Conservation (phyloP, 2,113 vertebrate genomes). For the Tympanuchus pallidicinctus region DNA sequence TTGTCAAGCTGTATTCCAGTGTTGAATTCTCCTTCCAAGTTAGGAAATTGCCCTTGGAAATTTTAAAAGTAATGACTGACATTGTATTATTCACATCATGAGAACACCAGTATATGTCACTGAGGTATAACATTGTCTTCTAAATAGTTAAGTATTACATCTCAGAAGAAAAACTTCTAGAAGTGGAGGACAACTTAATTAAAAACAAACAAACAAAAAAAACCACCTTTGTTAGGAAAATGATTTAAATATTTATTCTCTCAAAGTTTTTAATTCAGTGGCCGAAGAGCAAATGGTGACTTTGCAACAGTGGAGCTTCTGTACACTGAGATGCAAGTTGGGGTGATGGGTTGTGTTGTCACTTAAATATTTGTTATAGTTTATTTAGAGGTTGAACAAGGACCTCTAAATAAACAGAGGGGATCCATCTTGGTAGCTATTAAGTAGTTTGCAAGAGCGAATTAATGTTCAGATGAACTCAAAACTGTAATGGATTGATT, state of each 20-base stretch:
- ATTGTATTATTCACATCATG: not conserved
- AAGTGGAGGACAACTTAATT: not conserved
- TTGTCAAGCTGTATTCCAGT: slow-evolving; percentile 28
- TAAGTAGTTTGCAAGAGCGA: not conserved
- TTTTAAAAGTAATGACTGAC: not conserved
- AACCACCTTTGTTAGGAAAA: not conserved
- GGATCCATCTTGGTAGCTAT: not conserved
- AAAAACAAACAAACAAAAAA: not conserved
- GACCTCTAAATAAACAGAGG: not conserved
- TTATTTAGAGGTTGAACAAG: not conserved
- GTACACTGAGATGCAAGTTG: not conserved
- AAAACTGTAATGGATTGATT: not conserved
- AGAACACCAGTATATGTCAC: not conserved
- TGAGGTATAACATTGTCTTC: not conserved
- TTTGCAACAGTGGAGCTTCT: not conserved
- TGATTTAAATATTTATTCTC: not conserved
- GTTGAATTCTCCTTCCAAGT: slow-evolving; percentile 41
- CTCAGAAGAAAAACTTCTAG: not conserved
- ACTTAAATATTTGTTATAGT: not conserved
- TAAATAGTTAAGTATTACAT: not conserved
- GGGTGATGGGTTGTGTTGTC: not conserved
- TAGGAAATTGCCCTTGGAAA: slow-evolving; percentile 32
- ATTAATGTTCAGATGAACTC: not conserved
- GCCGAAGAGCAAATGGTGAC: not conserved
- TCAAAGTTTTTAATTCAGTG: not conserved